Evolutionary conservation across 2,888 invertebrate genomes (phyloP).

Genomic region (Coenonympha glycerion): DNA sequence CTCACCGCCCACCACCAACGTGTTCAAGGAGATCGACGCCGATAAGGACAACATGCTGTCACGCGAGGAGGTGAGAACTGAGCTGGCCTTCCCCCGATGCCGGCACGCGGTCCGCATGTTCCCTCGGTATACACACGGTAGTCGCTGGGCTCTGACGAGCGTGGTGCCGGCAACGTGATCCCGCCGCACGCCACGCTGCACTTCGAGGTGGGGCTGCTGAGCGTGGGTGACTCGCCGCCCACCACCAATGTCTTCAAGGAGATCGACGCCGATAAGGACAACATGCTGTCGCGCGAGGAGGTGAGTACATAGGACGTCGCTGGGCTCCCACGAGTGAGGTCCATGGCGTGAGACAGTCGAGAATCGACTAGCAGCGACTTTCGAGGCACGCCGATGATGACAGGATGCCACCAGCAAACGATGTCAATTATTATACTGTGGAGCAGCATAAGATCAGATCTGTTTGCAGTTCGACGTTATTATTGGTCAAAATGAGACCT

Average conservation of each 20-base stretch:
- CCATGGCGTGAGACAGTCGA: no score
- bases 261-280: conserved; percentile 91
- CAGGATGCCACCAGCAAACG: no score
- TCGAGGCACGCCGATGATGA: no score
- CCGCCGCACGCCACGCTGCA: conserved; percentile 90
- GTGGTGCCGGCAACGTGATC: conserved; percentile 92
- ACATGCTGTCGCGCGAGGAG: conserved; percentile 94
- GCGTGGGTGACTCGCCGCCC: conserved; percentile 91
- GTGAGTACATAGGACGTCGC: no score
- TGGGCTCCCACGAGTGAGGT: no score
- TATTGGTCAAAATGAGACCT: no score
- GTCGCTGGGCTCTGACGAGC: conserved; percentile 91
- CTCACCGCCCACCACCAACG: conserved; percentile 90
- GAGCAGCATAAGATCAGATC: no score
- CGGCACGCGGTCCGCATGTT: no score
- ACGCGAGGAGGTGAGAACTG: conserved; percentile 92
- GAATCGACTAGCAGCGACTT: no score
- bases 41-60: conserved; percentile 92
- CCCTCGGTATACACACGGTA: no score
- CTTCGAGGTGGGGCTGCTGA: conserved; percentile 95
- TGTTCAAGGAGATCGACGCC: conserved; percentile 95
- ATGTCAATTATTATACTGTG: no score
- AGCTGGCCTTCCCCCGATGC: conserved; percentile 89
- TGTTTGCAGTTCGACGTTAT: no score
- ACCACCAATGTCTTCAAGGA: conserved; percentile 96